phyloP scores from a whole-genome alignment of 2,113 vertebrate genomes.

The Psophia crepitans region DNA sequence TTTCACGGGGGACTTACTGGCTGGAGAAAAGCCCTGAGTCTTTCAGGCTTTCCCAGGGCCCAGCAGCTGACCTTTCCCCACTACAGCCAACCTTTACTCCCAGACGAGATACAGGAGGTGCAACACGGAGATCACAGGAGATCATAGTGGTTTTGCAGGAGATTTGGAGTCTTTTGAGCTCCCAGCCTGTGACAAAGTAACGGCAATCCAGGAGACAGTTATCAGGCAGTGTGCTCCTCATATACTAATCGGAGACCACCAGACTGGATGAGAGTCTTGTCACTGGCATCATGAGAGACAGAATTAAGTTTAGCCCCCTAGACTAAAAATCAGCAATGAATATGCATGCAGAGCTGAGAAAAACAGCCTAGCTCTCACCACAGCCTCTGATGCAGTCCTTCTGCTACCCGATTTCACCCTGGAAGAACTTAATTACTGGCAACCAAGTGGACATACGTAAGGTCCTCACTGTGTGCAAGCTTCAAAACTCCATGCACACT shows the following conservation, averaged over 20 bases:
- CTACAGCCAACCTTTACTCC: not conserved
- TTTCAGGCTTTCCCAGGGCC: conserved; percentile 52
- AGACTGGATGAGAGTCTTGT: not conserved
- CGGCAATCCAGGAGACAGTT: not conserved
- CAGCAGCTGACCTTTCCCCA: conserved; percentile 10
- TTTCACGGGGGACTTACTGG: conserved; percentile 36
- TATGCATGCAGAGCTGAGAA: not conserved
- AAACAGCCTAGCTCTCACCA: not conserved
- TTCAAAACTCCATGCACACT: not conserved
- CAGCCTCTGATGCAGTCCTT: not conserved
- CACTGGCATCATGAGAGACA: not conserved
- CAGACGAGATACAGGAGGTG: not conserved
- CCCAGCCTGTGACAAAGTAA: not conserved
- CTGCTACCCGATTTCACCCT: not conserved
- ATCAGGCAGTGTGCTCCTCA: fast-evolving
- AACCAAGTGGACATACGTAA: not conserved
- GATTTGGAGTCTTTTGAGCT: not conserved
- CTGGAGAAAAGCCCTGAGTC: not conserved
- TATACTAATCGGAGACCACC: not conserved
- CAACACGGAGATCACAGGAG: not conserved
- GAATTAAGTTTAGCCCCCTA: not conserved
- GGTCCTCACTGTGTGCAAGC: not conserved
- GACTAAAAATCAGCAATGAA: not conserved
- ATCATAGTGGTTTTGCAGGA: not conserved
- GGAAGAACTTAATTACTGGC: not conserved